Evolutionary conservation across 2,113 vertebrate genomes (phyloP), one percentile per base, ranked within the genome.

Genomic region (Aphyosemion australe): DNA sequence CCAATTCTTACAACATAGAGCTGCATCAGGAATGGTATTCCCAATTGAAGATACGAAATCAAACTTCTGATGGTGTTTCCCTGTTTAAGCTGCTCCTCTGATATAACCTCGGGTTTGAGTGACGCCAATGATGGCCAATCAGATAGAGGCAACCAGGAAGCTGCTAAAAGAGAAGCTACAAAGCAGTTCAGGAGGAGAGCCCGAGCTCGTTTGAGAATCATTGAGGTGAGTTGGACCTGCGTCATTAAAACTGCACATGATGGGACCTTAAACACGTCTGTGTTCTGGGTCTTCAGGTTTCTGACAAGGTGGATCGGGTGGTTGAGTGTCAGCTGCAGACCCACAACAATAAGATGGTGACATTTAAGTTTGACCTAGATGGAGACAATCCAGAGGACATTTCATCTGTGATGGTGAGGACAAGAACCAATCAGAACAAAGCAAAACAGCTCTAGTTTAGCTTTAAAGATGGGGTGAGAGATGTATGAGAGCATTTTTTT

Each of bases 271-370:
- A 49, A 19, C 48, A 20, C n/a, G 12, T 2, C 12, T 63, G 31
- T 76, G 65, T 31, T 19, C 19, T n/a, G 20, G 62, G 63, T 58
- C 39, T 47, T 3, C 70, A 87, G 84, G 92, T 97, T 76, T 97
- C 94, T 0, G 94, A 97, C 84, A 91, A 93, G 88, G 94, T 67
- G 0, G 97, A 98, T 76, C 92, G 95, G 1, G 96, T 97, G 76
- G 97, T 97, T 55, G 96, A 99, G 80, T 99, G 97, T 87, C 95
- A 98, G 87, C 91, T 99, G 53, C 95, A 96, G 87, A 99, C 97
- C 2, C 94, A 98, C 89, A 94, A 98, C 91, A 95, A 89, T 77
- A 99, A 98, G 87, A 96, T 97, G 95, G 97, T 99, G 82, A 98
- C 96, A 1, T 99, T 98, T 86, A 97, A 95, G 80, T 99, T 98